These are phyloP conservation scores for Crocodylus rhombifer DNA, from an alignment of 2,797 vertebrate species.

Conservation along the genomic window DNA sequence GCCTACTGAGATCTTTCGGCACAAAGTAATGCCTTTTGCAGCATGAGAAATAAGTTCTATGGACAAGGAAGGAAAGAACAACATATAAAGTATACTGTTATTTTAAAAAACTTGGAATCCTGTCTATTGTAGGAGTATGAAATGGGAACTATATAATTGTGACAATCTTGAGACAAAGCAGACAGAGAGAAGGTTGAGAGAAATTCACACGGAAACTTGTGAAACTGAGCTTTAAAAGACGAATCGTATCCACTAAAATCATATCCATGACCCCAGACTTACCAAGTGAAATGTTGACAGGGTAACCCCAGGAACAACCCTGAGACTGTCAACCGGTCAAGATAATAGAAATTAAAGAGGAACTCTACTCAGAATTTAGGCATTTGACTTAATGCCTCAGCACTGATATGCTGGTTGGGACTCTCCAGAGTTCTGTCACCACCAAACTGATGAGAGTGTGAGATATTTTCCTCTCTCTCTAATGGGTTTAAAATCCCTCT, in stretches of 20 bases:
- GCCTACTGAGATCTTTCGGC: not conserved
- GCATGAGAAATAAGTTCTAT: not conserved
- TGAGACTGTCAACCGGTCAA: no score
- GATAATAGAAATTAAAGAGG: not conserved
- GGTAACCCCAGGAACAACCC: not conserved
- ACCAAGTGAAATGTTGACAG: not conserved
- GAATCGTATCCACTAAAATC: not conserved
- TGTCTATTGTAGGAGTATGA: not conserved
- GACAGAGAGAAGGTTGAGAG: rapidly evolving
- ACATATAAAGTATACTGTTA: rapidly evolving
- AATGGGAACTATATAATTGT: rapidly evolving
- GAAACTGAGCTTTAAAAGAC: not conserved
- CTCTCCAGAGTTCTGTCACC: not conserved
- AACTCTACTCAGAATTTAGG: not conserved
- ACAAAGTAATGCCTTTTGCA: slow-evolving; percentile 10
- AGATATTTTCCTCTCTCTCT: not conserved
- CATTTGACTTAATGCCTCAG: not conserved
- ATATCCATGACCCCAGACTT: not conserved
- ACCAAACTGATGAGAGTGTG: not conserved
- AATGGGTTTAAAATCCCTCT: not conserved
- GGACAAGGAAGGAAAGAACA: not conserved
- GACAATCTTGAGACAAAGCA: rapidly evolving
- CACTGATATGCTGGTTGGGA: not conserved
- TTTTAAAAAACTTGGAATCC: not conserved
- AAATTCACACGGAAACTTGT: not conserved